Conservation (phyloP, 2,888 invertebrate species). For the Melikaiella ostensackeni region DNA sequence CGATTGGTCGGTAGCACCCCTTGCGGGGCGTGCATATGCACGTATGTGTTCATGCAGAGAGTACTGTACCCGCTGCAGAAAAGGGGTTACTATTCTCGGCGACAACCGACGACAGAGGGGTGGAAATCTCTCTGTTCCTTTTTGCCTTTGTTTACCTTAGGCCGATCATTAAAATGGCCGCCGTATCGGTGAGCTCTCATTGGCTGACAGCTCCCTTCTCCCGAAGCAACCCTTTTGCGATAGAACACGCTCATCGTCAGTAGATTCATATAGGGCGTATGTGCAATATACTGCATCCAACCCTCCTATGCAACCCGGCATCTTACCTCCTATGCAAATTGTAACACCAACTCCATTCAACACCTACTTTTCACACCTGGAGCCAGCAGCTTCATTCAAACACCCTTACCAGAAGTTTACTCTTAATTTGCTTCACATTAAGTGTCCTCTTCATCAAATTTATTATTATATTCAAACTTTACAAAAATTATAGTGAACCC, state of each 20-base stretch:
- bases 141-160: constrained; percentile 74
- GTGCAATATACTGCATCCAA: constrained; percentile 20
- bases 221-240: constrained; percentile 55
- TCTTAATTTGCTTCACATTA: not conserved
- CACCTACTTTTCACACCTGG: constrained; percentile 25
- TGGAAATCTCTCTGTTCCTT: constrained; percentile 57
- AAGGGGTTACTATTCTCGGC: constrained; percentile 46
- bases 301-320: constrained; percentile 5
- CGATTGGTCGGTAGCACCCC: constrained; percentile 73
- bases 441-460: not conserved
- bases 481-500: too few relatives aligned
- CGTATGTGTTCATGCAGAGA: constrained; percentile 55
- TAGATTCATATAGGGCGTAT: constrained; percentile 46
- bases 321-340: constrained; percentile 15
- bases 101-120: constrained; percentile 51
- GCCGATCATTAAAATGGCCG: constrained; percentile 78
- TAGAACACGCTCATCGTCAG: constrained; percentile 64
- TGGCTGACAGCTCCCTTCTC: constrained; percentile 69
- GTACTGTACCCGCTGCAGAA: constrained; percentile 43
- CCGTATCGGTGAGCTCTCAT: constrained; percentile 73
- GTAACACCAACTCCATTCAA: constrained; percentile 26
- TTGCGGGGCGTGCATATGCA: constrained; percentile 66
- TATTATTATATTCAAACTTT: too few relatives aligned
- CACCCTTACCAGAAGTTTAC: not conserved
- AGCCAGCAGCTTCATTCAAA: not conserved